phyloP scores from a whole-genome alignment of 2,888 invertebrate genomes.

The Tromatobia lineatoria region DNA sequence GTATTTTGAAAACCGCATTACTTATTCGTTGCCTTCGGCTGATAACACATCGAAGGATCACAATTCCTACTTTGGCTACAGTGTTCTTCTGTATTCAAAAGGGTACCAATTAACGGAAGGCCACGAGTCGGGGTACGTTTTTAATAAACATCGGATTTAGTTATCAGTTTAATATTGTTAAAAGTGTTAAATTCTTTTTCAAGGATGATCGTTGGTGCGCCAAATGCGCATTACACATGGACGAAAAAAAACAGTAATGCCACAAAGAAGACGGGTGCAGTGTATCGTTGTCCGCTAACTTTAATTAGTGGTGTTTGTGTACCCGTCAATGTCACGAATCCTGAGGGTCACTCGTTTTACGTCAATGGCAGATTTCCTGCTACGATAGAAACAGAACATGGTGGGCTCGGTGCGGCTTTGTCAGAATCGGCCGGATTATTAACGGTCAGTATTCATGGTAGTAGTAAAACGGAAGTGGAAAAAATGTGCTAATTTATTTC shows the following conservation, averaged over 20 bases:
- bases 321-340: slow-evolving; percentile 61
- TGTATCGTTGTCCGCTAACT: slow-evolving; percentile 85
- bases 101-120: slow-evolving; percentile 12
- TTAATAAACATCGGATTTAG: neutral
- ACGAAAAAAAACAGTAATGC: slow-evolving; percentile 68
- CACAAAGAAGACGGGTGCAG: slow-evolving; percentile 86
- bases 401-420: slow-evolving; percentile 87
- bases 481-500: no score
- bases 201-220: slow-evolving; percentile 87
- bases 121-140: slow-evolving; percentile 57
- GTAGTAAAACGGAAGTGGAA: neutral
- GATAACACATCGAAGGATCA: neutral
- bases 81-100: slow-evolving; percentile 70
- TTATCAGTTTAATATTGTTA: neutral
- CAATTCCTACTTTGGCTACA: slow-evolving; percentile 77
- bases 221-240: slow-evolving; percentile 87
- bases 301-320: slow-evolving; percentile 44
- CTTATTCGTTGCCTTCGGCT: slow-evolving; percentile 56
- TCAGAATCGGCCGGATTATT: slow-evolving; percentile 82
- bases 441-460: slow-evolving; percentile 71
- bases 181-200: slow-evolving; percentile 14
- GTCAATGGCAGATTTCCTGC: slow-evolving; percentile 49
- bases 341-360: slow-evolving; percentile 59
- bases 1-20: slow-evolving; percentile 67
- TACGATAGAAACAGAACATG: slow-evolving; percentile 82